Evolutionary conservation across 1,140 invertebrate genomes (phyloP), one percentile per base, ranked within the genome.

Genomic region (Ganaspis sp.): DNA sequence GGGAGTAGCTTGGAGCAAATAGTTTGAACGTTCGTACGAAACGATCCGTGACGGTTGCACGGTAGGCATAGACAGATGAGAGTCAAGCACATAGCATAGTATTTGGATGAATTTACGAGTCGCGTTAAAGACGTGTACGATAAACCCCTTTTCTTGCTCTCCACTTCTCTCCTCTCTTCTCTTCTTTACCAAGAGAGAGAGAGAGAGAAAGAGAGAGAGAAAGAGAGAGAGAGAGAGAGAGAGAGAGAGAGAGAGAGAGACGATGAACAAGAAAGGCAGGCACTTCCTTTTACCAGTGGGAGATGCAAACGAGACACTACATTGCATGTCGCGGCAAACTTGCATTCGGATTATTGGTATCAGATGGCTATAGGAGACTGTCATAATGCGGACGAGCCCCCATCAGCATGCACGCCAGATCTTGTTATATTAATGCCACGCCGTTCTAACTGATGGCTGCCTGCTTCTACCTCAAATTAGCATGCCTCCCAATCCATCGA

Each of bases 401-500:
- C 72, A 73, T 72, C 49, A 75, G 74, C 81, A 38, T 49, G 74
- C 34, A 38, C 75, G 75, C 81, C 78, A 81, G 81, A 84, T 83
- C 82, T 78, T 72, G 81, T 81, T 81, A 78, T 79, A 76, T 81
- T 83, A 83, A 82, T 82, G 82, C 83, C 83, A 81, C 45, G 45
- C n/a, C 45, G 45, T 49, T 49, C 45, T 17, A 5, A 49, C n/a
- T 17, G n/a, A 78, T 75, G 81, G 83, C 79, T 69, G 23, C n/a
- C 8, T 49, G 38, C n/a, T 4, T 72, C 75, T 83, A 84, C 81
- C 75, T 83, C 80, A 73, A 84, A 84, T 84, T 84, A 84, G 82
- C 83, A 82, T 84, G 82, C 80, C 83, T 83, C 82, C 80, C 82
- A 83, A 84, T 84, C 45, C 83, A 84, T 84, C 83, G 83, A 84